Conservation (phyloP, 2,113 vertebrate species). For the Coptodon bakossiorum region DNA sequence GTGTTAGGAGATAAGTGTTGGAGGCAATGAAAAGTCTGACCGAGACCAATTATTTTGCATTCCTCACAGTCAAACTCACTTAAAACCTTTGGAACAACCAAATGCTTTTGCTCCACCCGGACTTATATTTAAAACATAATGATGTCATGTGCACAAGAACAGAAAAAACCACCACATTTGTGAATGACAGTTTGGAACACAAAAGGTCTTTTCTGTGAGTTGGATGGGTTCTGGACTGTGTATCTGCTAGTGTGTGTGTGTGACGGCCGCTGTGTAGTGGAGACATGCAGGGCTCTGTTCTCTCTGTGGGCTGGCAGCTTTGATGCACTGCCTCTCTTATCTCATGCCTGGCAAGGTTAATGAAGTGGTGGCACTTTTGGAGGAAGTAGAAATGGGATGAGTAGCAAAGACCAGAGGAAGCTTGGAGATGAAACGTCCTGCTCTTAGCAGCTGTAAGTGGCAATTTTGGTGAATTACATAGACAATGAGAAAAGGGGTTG, state of each 20-base stretch:
- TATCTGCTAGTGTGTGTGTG: slow-evolving; percentile 18
- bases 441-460: slow-evolving; percentile 76
- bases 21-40: slow-evolving; percentile 1
- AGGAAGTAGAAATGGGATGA: slow-evolving; percentile 77
- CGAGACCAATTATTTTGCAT: slow-evolving; percentile 24
- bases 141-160: not conserved
- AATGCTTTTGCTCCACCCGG: not conserved
- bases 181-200: slow-evolving; percentile 54
- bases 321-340: slow-evolving; percentile 77
- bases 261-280: slow-evolving; percentile 52
- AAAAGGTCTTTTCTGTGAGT: slow-evolving; percentile 50
- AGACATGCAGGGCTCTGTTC: slow-evolving; percentile 61
- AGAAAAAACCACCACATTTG: not conserved
- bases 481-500: slow-evolving; percentile 72
- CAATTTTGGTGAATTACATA: slow-evolving; percentile 79
- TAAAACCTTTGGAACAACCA: slow-evolving; percentile 28
- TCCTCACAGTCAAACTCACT: slow-evolving; percentile 4
- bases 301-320: slow-evolving; percentile 71
- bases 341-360: slow-evolving; percentile 77
- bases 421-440: slow-evolving; percentile 74
- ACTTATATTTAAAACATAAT: slow-evolving; percentile 26
- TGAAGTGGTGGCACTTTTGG: slow-evolving; percentile 78
- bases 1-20: not conserved
- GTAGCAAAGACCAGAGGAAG: slow-evolving; percentile 76
- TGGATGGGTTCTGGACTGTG: slow-evolving; percentile 38